These are phyloP conservation scores for Ichneumon xanthorius DNA, from an alignment of 2,888 invertebrate genomes.

Conservation along the genomic window DNA sequence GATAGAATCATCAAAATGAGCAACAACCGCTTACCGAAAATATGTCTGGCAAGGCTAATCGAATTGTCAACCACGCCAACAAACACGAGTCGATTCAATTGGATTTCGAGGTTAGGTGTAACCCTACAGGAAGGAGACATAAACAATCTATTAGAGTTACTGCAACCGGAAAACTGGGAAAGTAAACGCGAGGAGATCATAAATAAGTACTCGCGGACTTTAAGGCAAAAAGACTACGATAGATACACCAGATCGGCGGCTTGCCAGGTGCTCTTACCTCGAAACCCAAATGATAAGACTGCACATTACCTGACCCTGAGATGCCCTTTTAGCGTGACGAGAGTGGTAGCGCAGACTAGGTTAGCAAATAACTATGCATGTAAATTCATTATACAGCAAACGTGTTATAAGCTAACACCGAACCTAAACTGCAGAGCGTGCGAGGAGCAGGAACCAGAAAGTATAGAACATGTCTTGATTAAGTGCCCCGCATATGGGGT, in stretches of 20 bases:
- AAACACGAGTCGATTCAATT: background rate
- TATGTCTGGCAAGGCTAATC: background rate
- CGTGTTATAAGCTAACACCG: background rate
- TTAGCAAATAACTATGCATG: conserved; percentile 19
- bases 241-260: background rate
- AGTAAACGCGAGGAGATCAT: background rate
- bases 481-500: conserved; percentile 19
- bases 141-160: background rate
- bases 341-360: conserved; percentile 9
- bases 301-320: conserved; percentile 1
- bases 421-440: conserved; percentile 10
- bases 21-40: background rate
- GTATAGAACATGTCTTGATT: conserved; percentile 4
- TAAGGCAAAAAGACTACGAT: conserved; percentile 3
- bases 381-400: background rate
- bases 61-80: background rate
- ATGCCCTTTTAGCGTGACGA: conserved; percentile 15
- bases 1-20: background rate
- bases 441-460: conserved; percentile 2
- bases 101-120: background rate
- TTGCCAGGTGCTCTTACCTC: background rate
- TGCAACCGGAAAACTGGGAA: background rate
- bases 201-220: background rate
- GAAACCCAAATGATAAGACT: background rate
- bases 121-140: background rate